Evolutionary conservation across 2,797 vertebrate species (phyloP), one percentile per base, ranked within the genome.

Genomic region (Lerista edwardsae): DNA sequence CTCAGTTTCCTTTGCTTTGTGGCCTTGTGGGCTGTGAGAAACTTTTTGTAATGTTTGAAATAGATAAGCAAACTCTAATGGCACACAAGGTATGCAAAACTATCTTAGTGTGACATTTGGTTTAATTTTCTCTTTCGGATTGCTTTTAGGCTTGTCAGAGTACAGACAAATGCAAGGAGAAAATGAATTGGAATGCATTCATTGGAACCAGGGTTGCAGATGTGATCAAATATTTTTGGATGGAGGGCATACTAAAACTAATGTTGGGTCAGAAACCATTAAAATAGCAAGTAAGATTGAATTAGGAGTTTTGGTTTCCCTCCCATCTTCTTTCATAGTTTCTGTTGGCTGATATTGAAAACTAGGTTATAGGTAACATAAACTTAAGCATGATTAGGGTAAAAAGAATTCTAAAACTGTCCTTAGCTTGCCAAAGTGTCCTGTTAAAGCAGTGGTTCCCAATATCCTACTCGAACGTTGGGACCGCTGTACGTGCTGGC

Each of bases 121-220:
- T 86, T 85, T 57, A 55, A 67, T 80, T 86, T 68, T 80, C 36
- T 80, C 69, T 44, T 72, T 44, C 25, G 69, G 39, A 72, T 72
- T 72, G 41, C 69, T 41, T 72, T 81, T 62, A 75, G 78, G 25
- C 51, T 75, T 81, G 79, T 80, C 79, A 81, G 15, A 51, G 36
- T 61, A 11, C 71, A 47, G 72, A 62, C 36, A 71, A 80, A 39
- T 64, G 41, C 25, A 62, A 47, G 81, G 79, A 71, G 79, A 75
- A 81, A 81, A 47, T 81, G 79, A 86, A 86, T 81, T 51, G 73
- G 79, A 51, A 81, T 61, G 64, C 84, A 81, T 23, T 86, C 79
- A 86, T 47, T 81, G 84, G 79, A 86, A 86, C 79, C 79, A 51
- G 34, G 76, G 79, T 81, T 39, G 84, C 84, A 81, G 79, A 81